Base-by-base conservation (phyloP, 2,113 vertebrate species). In the Sterrhoptilus dennistouni region DNA sequence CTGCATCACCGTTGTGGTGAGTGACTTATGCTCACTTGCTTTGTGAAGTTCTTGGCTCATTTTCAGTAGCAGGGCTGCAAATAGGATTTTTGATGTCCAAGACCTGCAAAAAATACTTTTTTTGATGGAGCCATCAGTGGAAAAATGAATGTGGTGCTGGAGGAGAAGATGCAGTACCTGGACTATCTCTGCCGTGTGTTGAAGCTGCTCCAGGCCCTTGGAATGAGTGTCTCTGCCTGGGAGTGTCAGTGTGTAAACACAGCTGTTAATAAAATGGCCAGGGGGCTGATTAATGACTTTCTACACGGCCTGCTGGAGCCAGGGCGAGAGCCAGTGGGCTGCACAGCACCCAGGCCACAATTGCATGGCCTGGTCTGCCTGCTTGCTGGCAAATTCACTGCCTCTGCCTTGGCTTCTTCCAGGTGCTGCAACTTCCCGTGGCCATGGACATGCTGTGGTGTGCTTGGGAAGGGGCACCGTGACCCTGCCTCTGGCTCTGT, bases 1-100 rank as follows among this genome's bases (percentile, higher is more conserved):
- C 42, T 12, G 6, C 50, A n/a, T 45, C 54, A 6, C 63, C 0
- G 0, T 15, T 83, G 38, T 21, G n/a, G 22, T 70, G 76, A 45
- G 17, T 65, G 76, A 17, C 17, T 64, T 80, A 24, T 1, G 47
- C 36, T 18, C 14, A 28, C 31, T 80, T 53, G n/a, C 16, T 87
- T 75, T 87, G 52, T 28, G 4, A 54, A 25, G 12, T 27, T 78
- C 40, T 84, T 25, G 40, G 50, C 35, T 29, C 1, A 0, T 33
- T 81, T 77, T 77, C 45, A 59, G 29, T 70, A 54, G 45, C 1
- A 4, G 29, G 31, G 22, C 31, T 78, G 47, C 23, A 59, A 23
- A 49, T 78, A 44, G 71, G 31, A n/a, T 87, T 87, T 82, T 40
- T 57, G 11, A 12, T 72, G 12, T 31, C 29, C 0, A 0, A 64